Evolutionary conservation across 2,113 vertebrate species (phyloP).

Genomic region (Podiceps cristatus): DNA sequence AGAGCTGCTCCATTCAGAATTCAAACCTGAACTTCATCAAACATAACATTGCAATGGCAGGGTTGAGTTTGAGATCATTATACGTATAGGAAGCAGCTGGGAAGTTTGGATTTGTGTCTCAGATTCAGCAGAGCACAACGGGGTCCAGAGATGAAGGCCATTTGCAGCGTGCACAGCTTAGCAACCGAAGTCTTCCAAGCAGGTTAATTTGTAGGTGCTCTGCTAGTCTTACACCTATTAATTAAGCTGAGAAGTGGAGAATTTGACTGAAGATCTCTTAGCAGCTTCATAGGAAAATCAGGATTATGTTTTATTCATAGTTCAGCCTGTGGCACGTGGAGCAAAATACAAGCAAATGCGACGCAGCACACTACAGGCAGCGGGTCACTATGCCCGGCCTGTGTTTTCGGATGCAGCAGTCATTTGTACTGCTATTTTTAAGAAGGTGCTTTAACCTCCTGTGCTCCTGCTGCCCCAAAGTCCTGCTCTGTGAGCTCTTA

Average conservation of each 20-base stretch:
- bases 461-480: neutral
- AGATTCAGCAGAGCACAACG: neutral
- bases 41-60: fast-evolving
- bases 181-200: neutral
- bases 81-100: neutral
- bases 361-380: neutral
- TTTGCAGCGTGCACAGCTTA: neutral
- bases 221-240: neutral
- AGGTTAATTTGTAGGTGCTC: neutral
- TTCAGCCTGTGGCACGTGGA: neutral
- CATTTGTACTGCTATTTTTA: neutral
- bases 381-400: fast-evolving
- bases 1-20: neutral
- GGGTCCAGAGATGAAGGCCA: neutral
- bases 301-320: neutral
- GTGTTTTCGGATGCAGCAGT: neutral
- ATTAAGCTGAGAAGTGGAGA: neutral
- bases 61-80: neutral
- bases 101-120: neutral
- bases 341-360: neutral
- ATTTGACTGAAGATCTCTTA: neutral
- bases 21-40: constrained; percentile 17
- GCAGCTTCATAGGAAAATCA: neutral
- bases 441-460: neutral
- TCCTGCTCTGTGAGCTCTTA: fast-evolving